Evolutionary conservation across 2,797 vertebrate genomes (phyloP), one percentile per base, ranked within the genome.

Genomic region (Poecilia picta): DNA sequence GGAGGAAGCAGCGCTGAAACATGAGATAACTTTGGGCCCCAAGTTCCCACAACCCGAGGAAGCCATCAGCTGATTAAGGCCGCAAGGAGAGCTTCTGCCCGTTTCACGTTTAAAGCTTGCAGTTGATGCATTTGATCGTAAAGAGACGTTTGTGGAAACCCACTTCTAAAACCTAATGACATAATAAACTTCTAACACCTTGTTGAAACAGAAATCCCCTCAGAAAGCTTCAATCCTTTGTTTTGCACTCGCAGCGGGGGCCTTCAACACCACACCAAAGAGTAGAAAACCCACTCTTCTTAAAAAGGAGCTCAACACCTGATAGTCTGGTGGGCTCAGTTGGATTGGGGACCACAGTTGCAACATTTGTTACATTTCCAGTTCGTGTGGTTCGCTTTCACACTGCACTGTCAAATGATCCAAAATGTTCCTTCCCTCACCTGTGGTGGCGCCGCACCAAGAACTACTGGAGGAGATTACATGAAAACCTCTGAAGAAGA

Each of bases 1-100:
- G 83, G 84, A 89, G 93, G 91, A 92, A 93, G 89, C 78, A 39
- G 78, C 10, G 3, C 86, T 81, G 89, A 92, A 92, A 93, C 88
- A 88, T 85, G 87, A 93, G 89, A 93, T 90, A 88, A 91, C 83
- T 85, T 83, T 46, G 12, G 82, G 75, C 53, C 78, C 78, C 75
- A 51, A 86, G 83, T 93, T 93, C 89, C 87, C 83, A 86, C 59
- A 80, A 80, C 87, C 72, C 0, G 75, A 89, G 79, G 82, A 83
- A 39, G 36, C 80, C 72, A 78, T 93, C 92, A 92, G 91, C 91
- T 91, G 89, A 91, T 88, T 81, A 11, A 23, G 16, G 45, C 18
- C 16, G 39, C 41, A 43, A 51, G 7, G 13, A n/a, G 51, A 74
- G 55, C 41, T 59, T 36, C 28, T 11, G 15, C 12, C n/a, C 7